A percentile compares a stretch with the other conserved stretches of the same genome.
Conservation (phyloP, 2,888 invertebrate genomes). For the Cataglyphis albicans region DNA sequence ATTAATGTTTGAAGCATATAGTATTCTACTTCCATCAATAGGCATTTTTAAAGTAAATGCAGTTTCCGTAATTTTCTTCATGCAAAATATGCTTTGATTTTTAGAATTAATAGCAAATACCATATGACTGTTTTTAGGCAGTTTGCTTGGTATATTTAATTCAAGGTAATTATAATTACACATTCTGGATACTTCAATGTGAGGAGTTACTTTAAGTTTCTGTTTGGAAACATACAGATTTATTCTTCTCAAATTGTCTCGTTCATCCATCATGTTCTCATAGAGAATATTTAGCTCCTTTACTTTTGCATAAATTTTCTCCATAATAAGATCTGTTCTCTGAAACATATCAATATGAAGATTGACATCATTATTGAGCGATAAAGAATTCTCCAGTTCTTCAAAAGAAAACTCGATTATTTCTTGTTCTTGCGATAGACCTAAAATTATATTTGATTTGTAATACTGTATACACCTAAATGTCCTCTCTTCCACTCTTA, state of each 20-base stretch:
- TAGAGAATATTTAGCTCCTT: slow-evolving; percentile 73
- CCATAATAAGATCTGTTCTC: slow-evolving; percentile 73
- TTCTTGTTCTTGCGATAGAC: slow-evolving; percentile 68
- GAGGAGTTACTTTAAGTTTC: slow-evolving; percentile 69
- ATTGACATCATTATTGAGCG: slow-evolving; percentile 53
- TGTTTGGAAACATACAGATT: slow-evolving; percentile 79
- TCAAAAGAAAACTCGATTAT: slow-evolving; percentile 67
- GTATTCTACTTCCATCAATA: slow-evolving; percentile 61
- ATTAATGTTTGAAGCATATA: slow-evolving; percentile 54
- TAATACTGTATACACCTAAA: slow-evolving; percentile 75
- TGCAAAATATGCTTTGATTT: slow-evolving; percentile 70
- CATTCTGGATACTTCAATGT: slow-evolving; percentile 71
- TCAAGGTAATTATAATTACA: slow-evolving; percentile 70
- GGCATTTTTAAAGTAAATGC: slow-evolving; percentile 76
- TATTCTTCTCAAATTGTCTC: slow-evolving; percentile 78
- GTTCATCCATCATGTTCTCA: slow-evolving; percentile 67
- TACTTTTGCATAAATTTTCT: slow-evolving; percentile 76
- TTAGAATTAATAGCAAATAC: slow-evolving; percentile 70
- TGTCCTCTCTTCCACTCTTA: slow-evolving; percentile 61
- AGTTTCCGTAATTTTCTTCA: slow-evolving; percentile 74
- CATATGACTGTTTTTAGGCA: slow-evolving; percentile 77
- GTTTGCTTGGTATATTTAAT: slow-evolving; percentile 71
- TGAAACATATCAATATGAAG: slow-evolving; percentile 78
- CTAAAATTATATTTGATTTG: slow-evolving; percentile 72
- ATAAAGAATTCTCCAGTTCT: slow-evolving; percentile 46